phyloP scores from a whole-genome alignment of 2,113 vertebrate species.

The Hirundichthys speculiger region DNA sequence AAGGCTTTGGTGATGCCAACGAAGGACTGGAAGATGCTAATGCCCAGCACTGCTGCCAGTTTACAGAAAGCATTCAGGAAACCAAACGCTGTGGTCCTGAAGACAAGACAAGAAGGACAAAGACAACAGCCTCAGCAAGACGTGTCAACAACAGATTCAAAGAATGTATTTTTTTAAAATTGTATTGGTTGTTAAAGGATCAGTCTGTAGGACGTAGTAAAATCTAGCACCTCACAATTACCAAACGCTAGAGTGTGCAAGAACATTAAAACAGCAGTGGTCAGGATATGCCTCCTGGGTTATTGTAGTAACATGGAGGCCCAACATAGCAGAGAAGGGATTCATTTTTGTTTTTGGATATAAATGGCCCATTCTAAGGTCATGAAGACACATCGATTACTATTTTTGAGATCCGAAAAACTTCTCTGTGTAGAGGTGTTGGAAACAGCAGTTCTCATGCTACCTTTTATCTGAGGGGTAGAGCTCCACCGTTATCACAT shows the following conservation, averaged over 20 bases:
- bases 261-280: too few relatives aligned
- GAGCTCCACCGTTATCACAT: slow-evolving; percentile 96
- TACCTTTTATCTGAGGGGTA: slow-evolving; percentile 97
- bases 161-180: too few relatives aligned
- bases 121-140: neutral
- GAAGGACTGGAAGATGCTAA: slow-evolving; percentile 97
- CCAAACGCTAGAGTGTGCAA: neutral
- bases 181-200: too few relatives aligned
- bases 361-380: too few relatives aligned
- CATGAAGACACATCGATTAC: too few relatives aligned
- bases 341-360: too few relatives aligned
- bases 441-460: neutral
- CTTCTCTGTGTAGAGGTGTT: neutral
- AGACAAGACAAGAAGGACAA: slow-evolving; percentile 15
- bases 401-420: too few relatives aligned
- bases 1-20: slow-evolving; percentile 95
- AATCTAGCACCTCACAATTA: neutral
- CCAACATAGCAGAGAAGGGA: too few relatives aligned
- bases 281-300: too few relatives aligned
- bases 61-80: slow-evolving; percentile 96
- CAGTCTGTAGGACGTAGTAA: too few relatives aligned
- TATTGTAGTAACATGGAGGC: too few relatives aligned
- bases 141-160: neutral
- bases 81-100: slow-evolving; percentile 92
- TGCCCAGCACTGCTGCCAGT: slow-evolving; percentile 92